These are phyloP conservation scores for Ecliptopera silaceata DNA, from an alignment of 2,888 invertebrate species.

Conservation along the genomic window DNA sequence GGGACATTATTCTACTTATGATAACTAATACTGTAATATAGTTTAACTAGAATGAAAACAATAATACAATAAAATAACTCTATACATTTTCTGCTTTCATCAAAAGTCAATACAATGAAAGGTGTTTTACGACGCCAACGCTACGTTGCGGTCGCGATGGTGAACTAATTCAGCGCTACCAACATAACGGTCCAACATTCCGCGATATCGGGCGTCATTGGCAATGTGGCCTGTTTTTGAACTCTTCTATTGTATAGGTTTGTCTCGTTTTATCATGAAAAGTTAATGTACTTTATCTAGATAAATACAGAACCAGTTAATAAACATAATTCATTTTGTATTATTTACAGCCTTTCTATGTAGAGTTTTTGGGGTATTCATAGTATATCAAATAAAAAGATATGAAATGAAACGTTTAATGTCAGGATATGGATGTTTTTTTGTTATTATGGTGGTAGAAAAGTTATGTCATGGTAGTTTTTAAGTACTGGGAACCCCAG, in stretches of 20 bases:
- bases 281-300: background rate
- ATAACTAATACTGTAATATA: slow-evolving; percentile 77
- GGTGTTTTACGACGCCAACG: slow-evolving; percentile 87
- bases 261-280: slow-evolving; percentile 52
- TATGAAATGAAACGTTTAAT: slow-evolving; percentile 22
- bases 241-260: slow-evolving; percentile 56
- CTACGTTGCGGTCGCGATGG: slow-evolving; percentile 82
- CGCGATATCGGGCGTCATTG: slow-evolving; percentile 76
- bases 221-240: slow-evolving; percentile 71
- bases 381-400: slow-evolving; percentile 5
- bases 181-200: slow-evolving; percentile 68
- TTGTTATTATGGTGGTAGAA: slow-evolving; percentile 48
- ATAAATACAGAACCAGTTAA: background rate
- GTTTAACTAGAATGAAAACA: slow-evolving; percentile 78
- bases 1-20: slow-evolving; percentile 80
- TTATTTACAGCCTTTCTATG: background rate
- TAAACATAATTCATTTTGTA: background rate
- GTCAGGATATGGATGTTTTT: slow-evolving; percentile 39
- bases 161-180: slow-evolving; percentile 77
- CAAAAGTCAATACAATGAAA: slow-evolving; percentile 89
- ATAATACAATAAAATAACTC: slow-evolving; percentile 85
- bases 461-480: slow-evolving; percentile 7
- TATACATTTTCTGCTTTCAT: slow-evolving; percentile 85
- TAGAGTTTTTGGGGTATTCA: background rate
- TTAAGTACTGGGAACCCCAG: slow-evolving; percentile 11